These are phyloP conservation scores for Oxyruncus cristatus DNA, from an alignment of 2,113 vertebrate species.

Conservation along the genomic window DNA sequence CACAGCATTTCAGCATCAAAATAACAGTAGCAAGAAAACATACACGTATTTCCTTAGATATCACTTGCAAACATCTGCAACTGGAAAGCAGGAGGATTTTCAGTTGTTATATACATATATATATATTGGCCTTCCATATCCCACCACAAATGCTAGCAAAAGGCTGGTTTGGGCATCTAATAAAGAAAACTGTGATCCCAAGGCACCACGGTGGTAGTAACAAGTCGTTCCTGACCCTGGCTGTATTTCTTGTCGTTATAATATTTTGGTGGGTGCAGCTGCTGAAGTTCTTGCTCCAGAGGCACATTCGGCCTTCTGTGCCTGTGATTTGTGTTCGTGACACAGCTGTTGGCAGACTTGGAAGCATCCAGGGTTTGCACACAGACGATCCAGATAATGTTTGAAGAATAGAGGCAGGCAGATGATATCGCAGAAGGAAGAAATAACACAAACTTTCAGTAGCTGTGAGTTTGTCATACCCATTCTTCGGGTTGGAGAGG, in stretches of 20 bases:
- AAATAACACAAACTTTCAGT: neutral
- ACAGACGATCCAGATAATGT: neutral
- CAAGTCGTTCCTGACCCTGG: accelerated
- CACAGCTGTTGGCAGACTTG: neutral
- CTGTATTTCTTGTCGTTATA: neutral
- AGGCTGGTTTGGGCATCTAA: neutral
- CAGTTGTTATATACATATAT: neutral
- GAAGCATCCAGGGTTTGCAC: neutral
- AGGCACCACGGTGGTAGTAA: neutral
- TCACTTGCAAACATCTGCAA: neutral
- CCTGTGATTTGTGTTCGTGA: neutral
- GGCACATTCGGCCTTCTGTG: neutral
- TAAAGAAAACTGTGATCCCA: neutral
- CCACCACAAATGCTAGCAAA: neutral
- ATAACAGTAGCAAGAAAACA: neutral
- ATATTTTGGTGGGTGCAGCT: neutral
- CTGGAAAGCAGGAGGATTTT: neutral
- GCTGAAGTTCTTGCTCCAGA: neutral
- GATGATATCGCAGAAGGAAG: neutral
- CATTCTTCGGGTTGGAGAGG: neutral
- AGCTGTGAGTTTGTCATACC: neutral
- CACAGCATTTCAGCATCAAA: neutral
- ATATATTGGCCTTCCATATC: neutral
- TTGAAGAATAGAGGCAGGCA: neutral
- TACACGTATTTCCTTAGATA: neutral